phyloP scores from a whole-genome alignment of 35 echinoderm and acorn worm genomes.

The Eucidaris tribuloides region DNA sequence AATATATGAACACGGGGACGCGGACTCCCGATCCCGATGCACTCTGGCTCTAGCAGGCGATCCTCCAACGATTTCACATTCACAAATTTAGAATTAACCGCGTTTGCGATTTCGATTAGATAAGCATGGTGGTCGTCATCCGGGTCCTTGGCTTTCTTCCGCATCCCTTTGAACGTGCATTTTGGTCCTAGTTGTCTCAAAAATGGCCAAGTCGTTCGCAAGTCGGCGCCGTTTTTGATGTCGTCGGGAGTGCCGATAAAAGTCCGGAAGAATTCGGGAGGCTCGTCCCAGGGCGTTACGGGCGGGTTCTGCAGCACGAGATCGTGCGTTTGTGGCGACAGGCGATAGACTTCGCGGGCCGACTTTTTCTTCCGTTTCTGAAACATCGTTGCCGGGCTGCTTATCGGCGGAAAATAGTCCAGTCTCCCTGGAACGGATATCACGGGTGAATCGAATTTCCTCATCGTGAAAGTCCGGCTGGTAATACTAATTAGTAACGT shows the following conservation, averaged over 20 bases:
- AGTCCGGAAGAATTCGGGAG: neutral
- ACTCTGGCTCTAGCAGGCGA: neutral
- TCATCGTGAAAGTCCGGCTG: too few relatives aligned
- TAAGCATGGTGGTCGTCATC: neutral
- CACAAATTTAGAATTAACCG: neutral
- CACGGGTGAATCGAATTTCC: neutral
- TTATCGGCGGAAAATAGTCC: constrained; percentile 7
- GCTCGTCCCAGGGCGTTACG: constrained; percentile 17
- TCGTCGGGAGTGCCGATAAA: constrained; percentile 8
- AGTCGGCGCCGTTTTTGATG: neutral
- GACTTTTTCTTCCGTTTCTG: neutral
- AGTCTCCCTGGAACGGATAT: neutral
- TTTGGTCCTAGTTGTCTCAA: constrained; percentile 3
- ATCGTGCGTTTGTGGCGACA: constrained; percentile 5
- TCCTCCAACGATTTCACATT: neutral
- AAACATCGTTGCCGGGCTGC: neutral
- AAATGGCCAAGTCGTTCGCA: neutral
- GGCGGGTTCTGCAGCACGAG: constrained; percentile 3
- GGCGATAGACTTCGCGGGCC: neutral
- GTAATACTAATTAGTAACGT: too few relatives aligned
- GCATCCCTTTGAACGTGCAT: neutral
- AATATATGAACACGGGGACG: neutral
- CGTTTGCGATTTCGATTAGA: neutral
- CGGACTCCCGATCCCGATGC: neutral
- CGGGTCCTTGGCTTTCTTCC: neutral